phyloP scores from a whole-genome alignment of 2,888 invertebrate genomes.

The Tridacna gigas region DNA sequence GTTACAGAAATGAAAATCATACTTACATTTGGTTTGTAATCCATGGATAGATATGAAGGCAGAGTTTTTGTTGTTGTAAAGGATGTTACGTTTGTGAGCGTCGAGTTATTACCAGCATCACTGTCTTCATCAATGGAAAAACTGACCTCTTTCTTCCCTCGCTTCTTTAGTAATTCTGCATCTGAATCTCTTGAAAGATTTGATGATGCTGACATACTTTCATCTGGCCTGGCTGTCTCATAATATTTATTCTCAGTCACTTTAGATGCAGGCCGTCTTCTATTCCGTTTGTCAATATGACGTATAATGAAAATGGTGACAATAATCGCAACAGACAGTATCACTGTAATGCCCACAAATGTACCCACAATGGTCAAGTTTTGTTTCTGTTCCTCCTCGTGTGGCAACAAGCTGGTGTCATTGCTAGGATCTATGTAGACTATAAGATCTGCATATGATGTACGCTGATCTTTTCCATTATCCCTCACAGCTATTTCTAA shows the following conservation, averaged over 20 bases:
- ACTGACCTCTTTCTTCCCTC: constrained; percentile 78
- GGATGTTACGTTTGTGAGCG: constrained; percentile 72
- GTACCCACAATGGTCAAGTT: constrained; percentile 75
- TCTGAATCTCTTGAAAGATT: constrained; percentile 68
- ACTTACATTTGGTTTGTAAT: constrained; percentile 74
- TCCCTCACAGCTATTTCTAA: constrained; percentile 77
- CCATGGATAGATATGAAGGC: constrained; percentile 68
- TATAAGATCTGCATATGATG: constrained; percentile 68
- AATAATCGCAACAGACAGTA: constrained; percentile 75
- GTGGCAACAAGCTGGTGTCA: constrained; percentile 58
- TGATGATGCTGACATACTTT: constrained; percentile 66
- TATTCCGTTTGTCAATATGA: constrained; percentile 68
- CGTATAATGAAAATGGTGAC: constrained; percentile 74
- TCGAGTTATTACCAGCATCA: constrained; percentile 71
- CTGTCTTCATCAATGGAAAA: constrained; percentile 75
- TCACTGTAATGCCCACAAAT: constrained; percentile 72
- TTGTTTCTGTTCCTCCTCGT: constrained; percentile 65
- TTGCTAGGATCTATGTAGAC: constrained; percentile 69
- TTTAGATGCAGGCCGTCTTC: constrained; percentile 51
- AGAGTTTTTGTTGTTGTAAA: constrained; percentile 75
- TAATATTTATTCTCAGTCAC: constrained; percentile 61
- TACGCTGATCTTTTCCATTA: constrained; percentile 68
- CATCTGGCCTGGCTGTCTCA: constrained; percentile 58
- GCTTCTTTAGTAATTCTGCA: constrained; percentile 71
- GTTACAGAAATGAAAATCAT: background rate